Percentiles rank a stretch among this genome's conserved stretches.
These are phyloP conservation scores for Cossypha caffra DNA, from an alignment of 2,797 vertebrate genomes.

Conservation along the genomic window DNA sequence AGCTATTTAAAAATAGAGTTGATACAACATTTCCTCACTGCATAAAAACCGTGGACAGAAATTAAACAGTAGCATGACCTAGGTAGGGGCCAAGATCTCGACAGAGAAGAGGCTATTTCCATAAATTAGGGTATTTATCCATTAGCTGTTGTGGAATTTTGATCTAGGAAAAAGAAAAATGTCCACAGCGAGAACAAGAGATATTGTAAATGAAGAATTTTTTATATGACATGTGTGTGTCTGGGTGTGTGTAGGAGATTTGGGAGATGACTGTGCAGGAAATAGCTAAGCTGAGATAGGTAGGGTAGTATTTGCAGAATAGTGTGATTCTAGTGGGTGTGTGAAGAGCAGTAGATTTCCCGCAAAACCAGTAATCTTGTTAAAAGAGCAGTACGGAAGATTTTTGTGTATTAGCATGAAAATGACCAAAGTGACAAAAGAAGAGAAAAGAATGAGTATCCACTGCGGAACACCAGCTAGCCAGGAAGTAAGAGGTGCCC, in stretches of 20 bases:
- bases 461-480: neutral
- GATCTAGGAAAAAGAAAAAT: neutral
- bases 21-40: neutral
- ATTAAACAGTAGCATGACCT: neutral
- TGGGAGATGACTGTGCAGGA: neutral
- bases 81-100: neutral
- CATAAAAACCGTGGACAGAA: neutral
- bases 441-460: neutral
- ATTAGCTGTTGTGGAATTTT: neutral
- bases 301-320: neutral
- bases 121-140: neutral
- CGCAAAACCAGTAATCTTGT: neutral
- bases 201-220: neutral
- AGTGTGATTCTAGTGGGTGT: neutral
- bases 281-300: neutral
- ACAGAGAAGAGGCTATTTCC: neutral
- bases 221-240: neutral
- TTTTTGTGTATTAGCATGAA: neutral
- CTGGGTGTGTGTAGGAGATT: neutral
- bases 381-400: neutral
- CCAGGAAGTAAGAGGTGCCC: neutral
- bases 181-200: neutral
- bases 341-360: neutral
- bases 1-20: neutral
- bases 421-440: neutral